These are phyloP conservation scores for Oncorhynchus mykiss DNA, from an alignment of 2,113 vertebrate genomes.

Conservation along the genomic window DNA sequence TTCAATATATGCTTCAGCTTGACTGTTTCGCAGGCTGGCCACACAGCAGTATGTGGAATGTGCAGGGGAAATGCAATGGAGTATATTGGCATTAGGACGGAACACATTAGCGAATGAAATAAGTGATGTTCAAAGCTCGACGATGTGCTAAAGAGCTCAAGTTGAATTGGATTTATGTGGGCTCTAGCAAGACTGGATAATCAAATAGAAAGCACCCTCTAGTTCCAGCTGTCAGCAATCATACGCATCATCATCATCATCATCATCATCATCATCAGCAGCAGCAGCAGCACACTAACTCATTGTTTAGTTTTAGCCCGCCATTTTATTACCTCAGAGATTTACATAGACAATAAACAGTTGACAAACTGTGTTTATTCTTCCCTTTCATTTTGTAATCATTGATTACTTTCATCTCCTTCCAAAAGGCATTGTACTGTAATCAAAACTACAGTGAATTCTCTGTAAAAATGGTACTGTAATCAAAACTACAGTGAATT, in stretches of 20 bases:
- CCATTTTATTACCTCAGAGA: no score
- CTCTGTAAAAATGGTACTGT: no score
- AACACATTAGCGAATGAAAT: conserved; percentile 16
- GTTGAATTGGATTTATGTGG: conserved; percentile 29
- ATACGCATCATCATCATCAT: not conserved
- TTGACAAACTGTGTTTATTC: no score
- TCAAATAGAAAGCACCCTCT: conserved; percentile 6
- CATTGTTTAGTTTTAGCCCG: no score
- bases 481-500: no score
- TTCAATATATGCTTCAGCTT: not conserved
- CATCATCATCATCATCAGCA: conserved; percentile 6
- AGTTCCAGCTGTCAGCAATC: conserved; percentile 22
- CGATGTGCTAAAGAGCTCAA: conserved; percentile 11
- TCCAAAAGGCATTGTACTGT: no score
- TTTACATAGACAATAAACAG: no score
- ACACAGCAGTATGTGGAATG: not conserved
- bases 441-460: no score
- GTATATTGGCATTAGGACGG: conserved; percentile 1
- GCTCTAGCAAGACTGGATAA: not conserved
- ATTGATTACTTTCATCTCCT: no score
- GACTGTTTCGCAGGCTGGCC: not conserved
- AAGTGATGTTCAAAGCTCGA: not conserved
- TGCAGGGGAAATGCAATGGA: conserved; percentile 2
- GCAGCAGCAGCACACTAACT: not conserved
- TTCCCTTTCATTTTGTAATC: no score